phyloP scores from a whole-genome alignment of 2,888 invertebrate species.

The Meganola albula region DNA sequence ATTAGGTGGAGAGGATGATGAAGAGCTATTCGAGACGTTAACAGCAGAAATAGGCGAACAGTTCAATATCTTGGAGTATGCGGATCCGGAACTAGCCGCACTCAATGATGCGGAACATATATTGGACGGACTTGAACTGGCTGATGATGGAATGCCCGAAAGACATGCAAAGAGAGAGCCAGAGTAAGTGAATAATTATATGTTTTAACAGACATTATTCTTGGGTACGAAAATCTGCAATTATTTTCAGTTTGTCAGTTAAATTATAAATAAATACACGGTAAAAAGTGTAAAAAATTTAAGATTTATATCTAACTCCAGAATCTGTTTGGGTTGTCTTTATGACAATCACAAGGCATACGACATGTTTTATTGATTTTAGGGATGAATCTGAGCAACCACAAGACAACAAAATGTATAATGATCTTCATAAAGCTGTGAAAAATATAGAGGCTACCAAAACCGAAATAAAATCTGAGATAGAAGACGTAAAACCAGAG shows the following conservation, averaged over 20 bases:
- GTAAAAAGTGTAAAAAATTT: too few relatives aligned
- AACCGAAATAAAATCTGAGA: conserved; percentile 46
- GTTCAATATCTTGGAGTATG: conserved; percentile 97
- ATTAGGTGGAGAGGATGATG: conserved; percentile 91
- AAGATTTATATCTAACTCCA: too few relatives aligned
- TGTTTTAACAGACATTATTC: background rate
- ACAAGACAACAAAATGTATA: conserved; percentile 56
- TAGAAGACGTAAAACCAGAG: conserved; percentile 49
- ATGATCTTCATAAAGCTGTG: conserved; percentile 58
- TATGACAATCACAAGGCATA: too few relatives aligned
- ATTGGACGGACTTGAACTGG: conserved; percentile 89
- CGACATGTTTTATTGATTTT: conserved; percentile 1
- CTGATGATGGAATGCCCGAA: conserved; percentile 85
- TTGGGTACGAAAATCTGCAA: too few relatives aligned
- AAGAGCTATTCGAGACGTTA: conserved; percentile 84
- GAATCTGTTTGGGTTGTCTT: too few relatives aligned
- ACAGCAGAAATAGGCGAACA: conserved; percentile 94
- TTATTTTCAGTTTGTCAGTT: too few relatives aligned
- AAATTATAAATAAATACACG: too few relatives aligned
- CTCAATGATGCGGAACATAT: conserved; percentile 89
- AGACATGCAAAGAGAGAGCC: conserved; percentile 73
- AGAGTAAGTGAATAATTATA: conserved; percentile 34
- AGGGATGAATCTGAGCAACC: conserved; percentile 57
- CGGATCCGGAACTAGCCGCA: conserved; percentile 93
- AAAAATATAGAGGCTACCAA: conserved; percentile 56